A percentile compares a stretch with the other conserved stretches of the same genome.
These are phyloP conservation scores for Zele albiditarsus DNA, from an alignment of 2,888 invertebrate species.

Conservation along the genomic window DNA sequence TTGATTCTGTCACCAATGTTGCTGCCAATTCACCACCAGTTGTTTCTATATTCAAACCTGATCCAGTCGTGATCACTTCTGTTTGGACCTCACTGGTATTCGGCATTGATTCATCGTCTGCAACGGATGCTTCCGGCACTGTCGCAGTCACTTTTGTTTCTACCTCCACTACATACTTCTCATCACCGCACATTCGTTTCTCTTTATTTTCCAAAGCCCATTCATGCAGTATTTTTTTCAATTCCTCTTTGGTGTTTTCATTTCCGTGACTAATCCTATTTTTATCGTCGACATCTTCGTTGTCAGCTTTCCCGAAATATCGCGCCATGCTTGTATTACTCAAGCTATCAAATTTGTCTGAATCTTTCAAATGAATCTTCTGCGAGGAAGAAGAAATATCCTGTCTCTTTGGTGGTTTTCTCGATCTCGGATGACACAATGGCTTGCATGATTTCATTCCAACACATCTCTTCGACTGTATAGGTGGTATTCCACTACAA, in stretches of 20 bases:
- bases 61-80: neutral
- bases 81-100: neutral
- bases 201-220: constrained; percentile 47
- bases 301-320: constrained; percentile 50
- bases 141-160: neutral
- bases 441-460: constrained; percentile 59
- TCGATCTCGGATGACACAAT: constrained; percentile 51
- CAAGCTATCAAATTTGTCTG: constrained; percentile 54
- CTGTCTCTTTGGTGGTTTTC: constrained; percentile 43
- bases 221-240: constrained; percentile 55
- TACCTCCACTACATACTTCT: constrained; percentile 1
- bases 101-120: neutral
- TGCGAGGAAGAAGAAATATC: neutral
- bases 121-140: neutral
- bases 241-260: constrained; percentile 49
- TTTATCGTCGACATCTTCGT: constrained; percentile 26
- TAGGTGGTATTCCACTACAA: constrained; percentile 61
- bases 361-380: constrained; percentile 32
- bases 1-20: constrained; percentile 30
- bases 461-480: constrained; percentile 56
- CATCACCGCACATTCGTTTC: constrained; percentile 47
- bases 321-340: constrained; percentile 56
- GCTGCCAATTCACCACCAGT: neutral
- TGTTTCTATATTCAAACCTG: neutral
- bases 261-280: neutral